Evolutionary conservation across 2,888 invertebrate species (phyloP).

Genomic region (Noctua janthe): DNA sequence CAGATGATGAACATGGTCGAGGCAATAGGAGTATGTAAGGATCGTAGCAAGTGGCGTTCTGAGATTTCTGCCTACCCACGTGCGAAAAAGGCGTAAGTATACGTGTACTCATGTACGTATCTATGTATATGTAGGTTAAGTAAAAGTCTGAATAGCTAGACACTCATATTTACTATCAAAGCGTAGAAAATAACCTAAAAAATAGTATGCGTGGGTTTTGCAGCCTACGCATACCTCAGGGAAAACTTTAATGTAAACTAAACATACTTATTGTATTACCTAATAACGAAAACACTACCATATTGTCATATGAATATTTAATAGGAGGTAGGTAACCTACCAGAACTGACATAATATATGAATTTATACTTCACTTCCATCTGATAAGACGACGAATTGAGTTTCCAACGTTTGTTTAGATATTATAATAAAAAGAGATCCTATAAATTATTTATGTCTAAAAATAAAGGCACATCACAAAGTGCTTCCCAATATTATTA

Average conservation of each 20-base stretch:
- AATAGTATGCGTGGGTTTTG: not conserved
- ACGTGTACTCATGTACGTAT: not conserved
- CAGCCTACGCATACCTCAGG: not conserved
- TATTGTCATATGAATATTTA: conserved; percentile 46
- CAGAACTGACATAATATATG: conserved; percentile 8
- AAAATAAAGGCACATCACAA: not conserved
- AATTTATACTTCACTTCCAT: conserved; percentile 23
- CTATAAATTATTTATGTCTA: conserved; percentile 1
- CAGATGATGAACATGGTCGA: no score
- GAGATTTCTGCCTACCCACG: not conserved
- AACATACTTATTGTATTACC: conserved; percentile 20
- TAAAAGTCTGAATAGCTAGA: not conserved
- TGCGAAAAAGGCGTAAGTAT: not conserved
- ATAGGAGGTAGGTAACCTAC: not conserved
- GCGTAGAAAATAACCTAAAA: conserved; percentile 14
- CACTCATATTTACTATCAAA: not conserved
- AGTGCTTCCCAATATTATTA: not conserved
- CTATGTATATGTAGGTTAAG: not conserved
- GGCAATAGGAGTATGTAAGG: not conserved
- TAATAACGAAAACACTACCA: conserved; percentile 28
- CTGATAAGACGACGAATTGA: conserved; percentile 24
- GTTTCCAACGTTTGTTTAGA: conserved; percentile 2
- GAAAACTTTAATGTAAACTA: conserved; percentile 24
- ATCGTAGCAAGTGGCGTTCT: not conserved
- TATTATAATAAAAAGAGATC: not conserved